Conservation (phyloP, 2,888 invertebrate species). For the Drosophila algonquin region DNA sequence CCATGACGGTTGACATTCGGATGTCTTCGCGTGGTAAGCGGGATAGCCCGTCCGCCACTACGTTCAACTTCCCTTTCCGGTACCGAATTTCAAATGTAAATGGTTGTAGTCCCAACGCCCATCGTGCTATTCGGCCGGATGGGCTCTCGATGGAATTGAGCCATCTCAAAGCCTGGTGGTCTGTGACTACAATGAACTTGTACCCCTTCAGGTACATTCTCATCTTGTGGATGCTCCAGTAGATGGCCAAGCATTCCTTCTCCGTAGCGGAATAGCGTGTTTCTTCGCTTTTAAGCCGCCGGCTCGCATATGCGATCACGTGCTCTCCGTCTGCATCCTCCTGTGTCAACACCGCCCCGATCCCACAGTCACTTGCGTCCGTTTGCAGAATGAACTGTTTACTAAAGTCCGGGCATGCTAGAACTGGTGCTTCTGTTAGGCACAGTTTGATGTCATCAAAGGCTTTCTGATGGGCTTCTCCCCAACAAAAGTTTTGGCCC, state of each 20-base stretch:
- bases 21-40: constrained; percentile 3
- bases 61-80: neutral
- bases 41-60: constrained; percentile 12
- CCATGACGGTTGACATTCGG: neutral
- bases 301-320: neutral
- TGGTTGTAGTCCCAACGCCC: too few relatives aligned
- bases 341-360: neutral
- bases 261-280: neutral
- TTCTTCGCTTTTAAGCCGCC: neutral
- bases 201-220: too few relatives aligned
- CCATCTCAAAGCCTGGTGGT: too few relatives aligned
- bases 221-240: too few relatives aligned
- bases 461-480: neutral
- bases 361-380: neutral
- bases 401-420: neutral
- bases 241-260: constrained; percentile 1
- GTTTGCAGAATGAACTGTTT: neutral
- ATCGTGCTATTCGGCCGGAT: too few relatives aligned
- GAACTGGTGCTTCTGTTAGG: neutral
- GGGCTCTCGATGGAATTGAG: too few relatives aligned
- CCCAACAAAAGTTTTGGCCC: neutral
- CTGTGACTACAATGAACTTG: too few relatives aligned
- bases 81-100: too few relatives aligned
- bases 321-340: neutral
- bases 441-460: neutral